Evolutionary conservation across 2,888 invertebrate genomes (phyloP).

Genomic region (Macaria liturata): DNA sequence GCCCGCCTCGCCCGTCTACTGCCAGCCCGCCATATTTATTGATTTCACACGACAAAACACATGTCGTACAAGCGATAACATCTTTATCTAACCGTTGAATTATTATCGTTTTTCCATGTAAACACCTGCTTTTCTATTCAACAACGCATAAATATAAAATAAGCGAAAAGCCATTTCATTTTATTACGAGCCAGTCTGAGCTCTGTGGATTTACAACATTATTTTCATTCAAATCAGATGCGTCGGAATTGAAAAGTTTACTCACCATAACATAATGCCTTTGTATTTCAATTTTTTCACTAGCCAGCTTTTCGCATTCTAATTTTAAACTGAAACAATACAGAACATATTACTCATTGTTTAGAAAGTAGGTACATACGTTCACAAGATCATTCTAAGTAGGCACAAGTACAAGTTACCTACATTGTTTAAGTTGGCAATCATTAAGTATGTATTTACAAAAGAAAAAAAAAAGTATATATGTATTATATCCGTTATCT

Average conservation of each 20-base stretch:
- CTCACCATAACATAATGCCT: constrained; percentile 96
- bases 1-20: constrained; percentile 26
- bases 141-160: constrained; percentile 14
- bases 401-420: too few species aligned
- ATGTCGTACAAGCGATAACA: constrained; percentile 52
- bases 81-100: constrained; percentile 48
- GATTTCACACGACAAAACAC: constrained; percentile 61
- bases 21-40: constrained; percentile 57
- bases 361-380: background rate
- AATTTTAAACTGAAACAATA: constrained; percentile 88
- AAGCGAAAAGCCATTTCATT: constrained; percentile 15
- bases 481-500: too few species aligned
- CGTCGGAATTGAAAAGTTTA: constrained; percentile 34
- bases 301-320: constrained; percentile 94
- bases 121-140: constrained; percentile 29
- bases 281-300: constrained; percentile 95
- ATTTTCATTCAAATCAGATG: constrained; percentile 8
- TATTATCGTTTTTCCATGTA: constrained; percentile 25
- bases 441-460: too few species aligned
- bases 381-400: background rate
- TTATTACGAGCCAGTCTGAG: constrained; percentile 7
- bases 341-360: constrained; percentile 16
- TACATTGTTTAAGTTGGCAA: too few species aligned
- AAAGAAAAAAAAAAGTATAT: too few species aligned
- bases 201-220: constrained; percentile 14